Percentiles rank a stretch among this genome's conserved stretches.
These are phyloP conservation scores for Ciconia nigra DNA, from an alignment of 2,797 vertebrate genomes.

Conservation along the genomic window DNA sequence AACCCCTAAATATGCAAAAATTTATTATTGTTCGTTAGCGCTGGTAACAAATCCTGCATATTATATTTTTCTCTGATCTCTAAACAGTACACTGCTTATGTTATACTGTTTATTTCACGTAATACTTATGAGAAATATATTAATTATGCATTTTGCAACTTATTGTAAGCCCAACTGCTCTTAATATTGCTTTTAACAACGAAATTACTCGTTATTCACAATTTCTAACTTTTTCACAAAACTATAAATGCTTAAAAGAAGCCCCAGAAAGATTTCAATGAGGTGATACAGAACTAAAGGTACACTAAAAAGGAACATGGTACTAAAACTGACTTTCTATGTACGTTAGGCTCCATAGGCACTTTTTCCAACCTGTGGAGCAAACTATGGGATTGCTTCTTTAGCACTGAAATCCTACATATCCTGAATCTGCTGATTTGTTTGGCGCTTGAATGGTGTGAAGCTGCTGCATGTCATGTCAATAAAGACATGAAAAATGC, in stretches of 20 bases:
- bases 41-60: neutral
- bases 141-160: neutral
- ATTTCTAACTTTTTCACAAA: neutral
- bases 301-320: neutral
- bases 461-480: neutral
- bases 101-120: neutral
- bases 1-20: neutral
- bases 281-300: neutral
- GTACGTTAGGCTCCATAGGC: neutral
- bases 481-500: neutral
- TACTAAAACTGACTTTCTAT: neutral
- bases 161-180: neutral
- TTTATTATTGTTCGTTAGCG: neutral
- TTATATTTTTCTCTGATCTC: neutral
- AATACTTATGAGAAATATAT: neutral
- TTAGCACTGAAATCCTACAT: neutral
- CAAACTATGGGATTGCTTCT: neutral
- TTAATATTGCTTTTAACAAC: neutral
- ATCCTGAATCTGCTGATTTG: neutral
- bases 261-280: neutral
- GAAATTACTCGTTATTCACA: neutral
- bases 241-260: neutral
- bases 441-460: neutral
- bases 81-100: neutral
- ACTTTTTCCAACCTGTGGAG: neutral